Evolutionary conservation across 1,140 invertebrate species (phyloP).

Genomic region (Goniozus legneri): DNA sequence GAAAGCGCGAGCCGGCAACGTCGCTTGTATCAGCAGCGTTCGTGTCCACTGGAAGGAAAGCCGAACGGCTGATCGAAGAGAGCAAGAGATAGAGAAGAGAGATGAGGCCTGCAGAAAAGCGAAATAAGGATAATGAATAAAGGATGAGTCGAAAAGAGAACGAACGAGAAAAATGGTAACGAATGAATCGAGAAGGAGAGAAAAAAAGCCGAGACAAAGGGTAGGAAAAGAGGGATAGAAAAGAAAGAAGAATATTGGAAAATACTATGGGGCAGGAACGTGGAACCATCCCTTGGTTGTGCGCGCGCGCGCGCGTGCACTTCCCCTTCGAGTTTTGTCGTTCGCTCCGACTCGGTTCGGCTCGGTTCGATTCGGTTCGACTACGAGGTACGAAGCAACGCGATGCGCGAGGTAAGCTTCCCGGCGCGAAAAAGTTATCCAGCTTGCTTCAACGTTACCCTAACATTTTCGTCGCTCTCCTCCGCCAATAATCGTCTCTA

Average conservation of each 20-base stretch:
- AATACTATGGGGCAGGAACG: not conserved
- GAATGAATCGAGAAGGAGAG: conserved; percentile 11
- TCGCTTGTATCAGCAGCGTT: conserved; percentile 28
- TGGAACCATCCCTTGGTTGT: not conserved
- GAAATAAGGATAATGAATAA: conserved; percentile 12
- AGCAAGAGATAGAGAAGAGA: conserved; percentile 18
- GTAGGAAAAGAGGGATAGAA: not conserved
- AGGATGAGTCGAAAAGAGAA: conserved; percentile 8
- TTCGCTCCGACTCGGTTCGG: too few relatives aligned
- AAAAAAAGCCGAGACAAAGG: conserved; percentile 24
- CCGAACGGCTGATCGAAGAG: conserved; percentile 19
- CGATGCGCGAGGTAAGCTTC: too few relatives aligned
- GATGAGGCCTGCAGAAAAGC: conserved; percentile 2
- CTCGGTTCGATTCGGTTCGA: too few relatives aligned
- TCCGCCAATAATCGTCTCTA: too few relatives aligned
- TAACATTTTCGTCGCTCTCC: too few relatives aligned
- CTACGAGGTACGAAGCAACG: too few relatives aligned
- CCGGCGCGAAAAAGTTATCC: too few relatives aligned
- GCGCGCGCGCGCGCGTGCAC: not conserved
- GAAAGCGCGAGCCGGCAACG: conserved; percentile 43
- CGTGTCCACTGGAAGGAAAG: conserved; percentile 32
- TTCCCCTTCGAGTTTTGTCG: too few relatives aligned
- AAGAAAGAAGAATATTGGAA: not conserved
- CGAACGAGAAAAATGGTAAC: conserved; percentile 9
- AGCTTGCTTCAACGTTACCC: too few relatives aligned